Evolutionary conservation across 2,113 vertebrate species (phyloP), one percentile per base, ranked within the genome.

Genomic region (Callaeas wilsoni): DNA sequence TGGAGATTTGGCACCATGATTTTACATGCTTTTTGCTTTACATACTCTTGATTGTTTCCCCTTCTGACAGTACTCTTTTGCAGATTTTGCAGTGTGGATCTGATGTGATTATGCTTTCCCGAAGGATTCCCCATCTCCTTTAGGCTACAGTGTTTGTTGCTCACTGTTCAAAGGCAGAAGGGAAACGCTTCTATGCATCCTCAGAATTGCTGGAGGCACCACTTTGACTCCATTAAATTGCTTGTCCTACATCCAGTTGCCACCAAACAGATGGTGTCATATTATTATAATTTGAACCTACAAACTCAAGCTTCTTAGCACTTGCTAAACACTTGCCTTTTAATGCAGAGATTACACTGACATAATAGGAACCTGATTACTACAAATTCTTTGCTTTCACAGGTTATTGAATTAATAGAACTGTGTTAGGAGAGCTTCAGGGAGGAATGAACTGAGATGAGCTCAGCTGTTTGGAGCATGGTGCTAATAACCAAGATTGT

Each of bases 381-480:
- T 93, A 46, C 47, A 87, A 78, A 52, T 91, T 75, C 67, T 97
- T 93, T 95, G 84, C 85, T 97, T 96, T 95, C 33, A 32, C 62
- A 46, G 39, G 41, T 96, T 96, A 91, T 96, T 96, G 79, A 94
- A 93, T 97, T 96, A 96, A 47, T 35, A 96, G 55, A 65, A 57
- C 60, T 70, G 53, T 74, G 50, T 94, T 95, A 96, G 64, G 80
- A 92, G 94, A 92, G 76, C 90, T 96, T 95, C 55, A 78, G 92
- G 59, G 44, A 50, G 62, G 96, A 95, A 90, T 85, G 10, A 87
- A 44, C 46, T 59, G 55, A 60, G 46, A 33, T 68, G 46, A 68
- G 33, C 53, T 87, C 18, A 52, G 37, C 46, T 87, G 39, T 52
- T 46, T 44, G 53, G 46, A 60, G 27, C 12, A 44, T 33, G 55